Percentiles rank a stretch among this genome's conserved stretches.
phyloP scores from a whole-genome alignment of 2,888 invertebrate species.

The Macrostomum cliftonense region DNA sequence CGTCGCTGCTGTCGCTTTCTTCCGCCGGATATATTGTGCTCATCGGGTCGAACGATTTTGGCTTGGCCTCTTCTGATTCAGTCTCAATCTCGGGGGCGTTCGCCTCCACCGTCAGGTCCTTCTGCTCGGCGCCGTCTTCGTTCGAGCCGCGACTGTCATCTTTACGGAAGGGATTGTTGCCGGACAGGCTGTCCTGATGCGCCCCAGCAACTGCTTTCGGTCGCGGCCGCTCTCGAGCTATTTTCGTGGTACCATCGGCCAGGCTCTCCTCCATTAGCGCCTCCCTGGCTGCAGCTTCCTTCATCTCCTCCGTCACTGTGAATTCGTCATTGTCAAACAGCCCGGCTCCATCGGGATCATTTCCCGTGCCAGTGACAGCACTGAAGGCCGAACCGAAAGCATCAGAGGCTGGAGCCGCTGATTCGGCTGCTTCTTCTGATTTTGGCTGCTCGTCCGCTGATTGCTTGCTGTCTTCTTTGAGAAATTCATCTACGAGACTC shows the following conservation, averaged over 20 bases:
- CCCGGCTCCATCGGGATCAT: not conserved
- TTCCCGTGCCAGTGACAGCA: not conserved
- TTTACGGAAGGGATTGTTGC: slow-evolving; percentile 8
- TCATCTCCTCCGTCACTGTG: not conserved
- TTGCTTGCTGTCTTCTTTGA: not conserved
- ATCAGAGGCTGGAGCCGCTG: not conserved
- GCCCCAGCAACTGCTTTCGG: slow-evolving; percentile 5
- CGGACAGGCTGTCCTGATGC: slow-evolving; percentile 9
- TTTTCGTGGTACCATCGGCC: not conserved
- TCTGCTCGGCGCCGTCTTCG: not conserved
- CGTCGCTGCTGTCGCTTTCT: slow-evolving; percentile 49
- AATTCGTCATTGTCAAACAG: slow-evolving; percentile 1
- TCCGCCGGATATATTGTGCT: slow-evolving; percentile 37
- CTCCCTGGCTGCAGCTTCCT: not conserved
- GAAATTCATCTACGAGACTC: not conserved
- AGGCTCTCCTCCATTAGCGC: not conserved
- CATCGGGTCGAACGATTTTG: slow-evolving; percentile 3
- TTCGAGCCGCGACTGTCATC: not conserved
- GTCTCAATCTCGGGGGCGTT: not conserved
- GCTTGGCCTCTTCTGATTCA: no score
- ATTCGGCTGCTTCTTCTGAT: no score
- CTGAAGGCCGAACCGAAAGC: not conserved
- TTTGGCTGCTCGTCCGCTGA: not conserved
- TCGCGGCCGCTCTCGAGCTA: slow-evolving; percentile 1
- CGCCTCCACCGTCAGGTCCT: not conserved